phyloP scores from a whole-genome alignment of 1,140 invertebrate species.

The Leptonema lineaticorne region DNA sequence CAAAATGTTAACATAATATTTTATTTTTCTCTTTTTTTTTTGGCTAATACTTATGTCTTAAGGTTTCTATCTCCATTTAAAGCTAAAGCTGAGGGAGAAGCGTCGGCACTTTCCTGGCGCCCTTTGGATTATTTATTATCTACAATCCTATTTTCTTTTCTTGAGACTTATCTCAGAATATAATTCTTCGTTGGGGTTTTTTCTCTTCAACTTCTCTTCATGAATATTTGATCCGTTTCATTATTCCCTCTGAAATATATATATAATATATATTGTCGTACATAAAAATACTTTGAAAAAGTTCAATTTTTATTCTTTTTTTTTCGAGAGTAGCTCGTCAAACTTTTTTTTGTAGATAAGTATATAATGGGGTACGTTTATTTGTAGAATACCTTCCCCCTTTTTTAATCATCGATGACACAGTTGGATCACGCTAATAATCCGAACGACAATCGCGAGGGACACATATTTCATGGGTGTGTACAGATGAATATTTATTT shows the following conservation, averaged over 20 bases:
- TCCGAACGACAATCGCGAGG: constrained; percentile 18
- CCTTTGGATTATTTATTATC: constrained; percentile 28
- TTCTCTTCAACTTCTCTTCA: background rate
- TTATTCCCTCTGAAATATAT: background rate
- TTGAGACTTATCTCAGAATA: constrained; percentile 22
- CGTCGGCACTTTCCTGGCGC: constrained; percentile 15
- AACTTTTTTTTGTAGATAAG: background rate
- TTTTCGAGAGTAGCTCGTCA: too few species aligned
- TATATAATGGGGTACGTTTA: background rate
- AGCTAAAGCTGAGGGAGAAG: constrained; percentile 9
- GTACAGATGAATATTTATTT: too few species aligned
- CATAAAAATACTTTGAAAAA: too few species aligned
- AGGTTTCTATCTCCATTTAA: constrained; percentile 5
- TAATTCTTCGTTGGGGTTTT: background rate
- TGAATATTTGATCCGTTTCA: background rate
- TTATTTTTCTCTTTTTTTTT: constrained; percentile 1
- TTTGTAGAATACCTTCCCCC: background rate
- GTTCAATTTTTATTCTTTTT: too few species aligned
- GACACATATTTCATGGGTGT: too few species aligned
- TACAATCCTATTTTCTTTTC: constrained; percentile 19
- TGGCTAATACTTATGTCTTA: constrained; percentile 5
- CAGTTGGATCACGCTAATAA: constrained; percentile 26
- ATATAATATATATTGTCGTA: background rate
- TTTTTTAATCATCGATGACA: constrained; percentile 30
- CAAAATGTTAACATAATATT: too few species aligned